Evolutionary conservation across 1,140 invertebrate genomes (phyloP), one percentile per base, ranked within the genome.

Genomic region (Notospermus geniculatus): DNA sequence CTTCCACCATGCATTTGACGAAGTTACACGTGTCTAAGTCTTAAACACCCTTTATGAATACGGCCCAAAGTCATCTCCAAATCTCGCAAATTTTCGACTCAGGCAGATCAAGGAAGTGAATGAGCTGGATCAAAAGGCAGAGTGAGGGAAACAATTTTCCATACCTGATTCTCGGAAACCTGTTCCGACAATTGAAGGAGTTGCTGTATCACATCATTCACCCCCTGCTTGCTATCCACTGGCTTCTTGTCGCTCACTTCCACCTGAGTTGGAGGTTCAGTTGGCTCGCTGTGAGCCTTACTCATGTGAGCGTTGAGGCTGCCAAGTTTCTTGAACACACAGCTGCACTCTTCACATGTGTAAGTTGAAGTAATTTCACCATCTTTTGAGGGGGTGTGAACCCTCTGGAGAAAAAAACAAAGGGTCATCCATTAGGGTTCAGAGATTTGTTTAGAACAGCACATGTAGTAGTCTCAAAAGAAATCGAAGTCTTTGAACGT

Each of bases 291-390:
- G 71, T 88, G 86, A 62, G 81, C 81, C 50, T 84, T 79, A 53
- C 87, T 88, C 54, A 90, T 85, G 67, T 91, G 89, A 22, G 86
- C 86, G 77, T 90, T 90, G 1, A 90, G 78, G 65, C 87, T 88
- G 2, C 87, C 87, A 1, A 90, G 74, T 71, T 86, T 88, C 57
- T 85, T 85, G 74, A 90, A 91, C 11, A 88, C 83, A 78, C 89
- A 90, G 9, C 85, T 77, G 71, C 89, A 91, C 60, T 87, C 84
- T 23, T 84, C 78, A 75, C 89, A 91, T 60, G 78, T 67, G 72
- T 85, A 89, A 9, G 66, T 62, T 23, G 66, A 43, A 1, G 83
- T 80, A 43, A 84, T 81, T 46, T 83, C 82, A 32, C 76, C 82
- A 29, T 83, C 82, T 32, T 73, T 70, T 15, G 83, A 79, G 2